Percentiles rank a stretch among this genome's conserved stretches.
These are phyloP conservation scores for Rhagium mordax DNA, from an alignment of 2,888 invertebrate genomes.

Conservation along the genomic window DNA sequence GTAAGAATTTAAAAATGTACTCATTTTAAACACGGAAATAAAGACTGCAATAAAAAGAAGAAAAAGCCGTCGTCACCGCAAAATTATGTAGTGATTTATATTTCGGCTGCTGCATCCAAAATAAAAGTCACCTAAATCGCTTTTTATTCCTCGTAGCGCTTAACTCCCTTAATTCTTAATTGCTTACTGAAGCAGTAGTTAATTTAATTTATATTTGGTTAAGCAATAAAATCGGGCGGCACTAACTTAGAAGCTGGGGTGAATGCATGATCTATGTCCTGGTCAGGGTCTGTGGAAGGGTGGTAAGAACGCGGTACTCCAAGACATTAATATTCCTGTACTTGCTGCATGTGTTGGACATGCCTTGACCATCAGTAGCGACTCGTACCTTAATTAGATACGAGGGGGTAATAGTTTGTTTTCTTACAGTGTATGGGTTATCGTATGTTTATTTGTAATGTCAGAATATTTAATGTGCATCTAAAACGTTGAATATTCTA, in stretches of 20 bases:
- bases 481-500: no score
- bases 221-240: constrained; percentile 69
- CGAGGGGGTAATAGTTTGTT: neutral
- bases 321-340: constrained; percentile 70
- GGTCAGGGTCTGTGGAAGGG: constrained; percentile 67
- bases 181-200: constrained; percentile 71
- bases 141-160: constrained; percentile 67
- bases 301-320: constrained; percentile 69
- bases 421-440: neutral
- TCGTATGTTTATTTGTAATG: neutral
- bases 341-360: constrained; percentile 66
- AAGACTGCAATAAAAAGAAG: constrained; percentile 48
- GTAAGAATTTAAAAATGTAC: constrained; percentile 18
- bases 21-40: constrained; percentile 43
- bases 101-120: constrained; percentile 61
- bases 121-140: constrained; percentile 69
- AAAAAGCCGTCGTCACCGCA: constrained; percentile 51
- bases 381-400: constrained; percentile 42
- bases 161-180: constrained; percentile 70
- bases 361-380: constrained; percentile 62
- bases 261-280: constrained; percentile 69
- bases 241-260: constrained; percentile 62
- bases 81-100: constrained; percentile 61
- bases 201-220: constrained; percentile 71
- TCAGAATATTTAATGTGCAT: neutral